Evolutionary conservation across 2,113 vertebrate species (phyloP).

Genomic region (Sakesphorus luctuosus): DNA sequence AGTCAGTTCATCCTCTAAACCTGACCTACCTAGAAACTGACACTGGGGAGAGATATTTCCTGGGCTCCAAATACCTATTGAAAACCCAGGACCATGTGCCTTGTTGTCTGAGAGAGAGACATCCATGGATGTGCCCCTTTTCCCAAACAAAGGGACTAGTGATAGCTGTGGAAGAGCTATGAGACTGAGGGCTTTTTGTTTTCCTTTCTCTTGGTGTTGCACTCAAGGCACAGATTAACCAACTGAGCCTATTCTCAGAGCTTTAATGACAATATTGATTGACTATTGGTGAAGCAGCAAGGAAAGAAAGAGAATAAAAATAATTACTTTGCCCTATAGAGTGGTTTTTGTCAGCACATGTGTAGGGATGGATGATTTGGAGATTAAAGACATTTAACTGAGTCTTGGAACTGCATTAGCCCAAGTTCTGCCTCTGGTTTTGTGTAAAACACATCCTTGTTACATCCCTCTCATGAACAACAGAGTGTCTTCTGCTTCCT

Average conservation of each 20-base stretch:
- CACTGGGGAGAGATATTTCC: neutral
- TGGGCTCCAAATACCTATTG: neutral
- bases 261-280: conserved; percentile 54
- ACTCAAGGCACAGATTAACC: conserved; percentile 43
- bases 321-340: conserved; percentile 31
- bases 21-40: conserved; percentile 45
- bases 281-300: conserved; percentile 41
- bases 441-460: neutral
- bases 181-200: conserved; percentile 8
- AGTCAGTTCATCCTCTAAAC: conserved; percentile 20
- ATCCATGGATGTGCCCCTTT: neutral
- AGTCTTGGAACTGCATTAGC: neutral
- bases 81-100: neutral
- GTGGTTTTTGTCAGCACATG: neutral
- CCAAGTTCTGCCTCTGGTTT: neutral
- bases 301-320: conserved; percentile 44
- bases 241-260: conserved; percentile 44
- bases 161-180: neutral
- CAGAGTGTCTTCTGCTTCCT: neutral
- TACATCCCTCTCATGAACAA: neutral
- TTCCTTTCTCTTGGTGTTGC: neutral
- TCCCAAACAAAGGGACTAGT: neutral
- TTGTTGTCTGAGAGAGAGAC: neutral
- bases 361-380: conserved; percentile 3
- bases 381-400: neutral